These are phyloP conservation scores for Chrysolina oricalcia DNA, from an alignment of 2,888 invertebrate species.

Conservation along the genomic window DNA sequence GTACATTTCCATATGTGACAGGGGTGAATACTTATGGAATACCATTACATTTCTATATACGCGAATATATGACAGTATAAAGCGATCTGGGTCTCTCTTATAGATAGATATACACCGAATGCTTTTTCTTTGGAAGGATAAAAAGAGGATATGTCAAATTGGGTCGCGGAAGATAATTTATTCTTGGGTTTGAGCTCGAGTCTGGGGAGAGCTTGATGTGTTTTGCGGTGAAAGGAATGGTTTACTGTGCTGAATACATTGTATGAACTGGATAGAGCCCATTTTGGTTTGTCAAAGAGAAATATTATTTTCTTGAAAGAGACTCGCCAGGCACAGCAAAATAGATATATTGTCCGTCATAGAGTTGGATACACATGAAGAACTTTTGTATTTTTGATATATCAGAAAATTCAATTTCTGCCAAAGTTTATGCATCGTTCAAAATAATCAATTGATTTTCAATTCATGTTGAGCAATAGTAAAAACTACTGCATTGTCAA, in stretches of 20 bases:
- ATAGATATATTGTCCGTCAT: background rate
- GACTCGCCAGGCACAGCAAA: background rate
- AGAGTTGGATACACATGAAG: too few relatives aligned
- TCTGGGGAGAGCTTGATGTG: background rate
- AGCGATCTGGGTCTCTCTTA: slow-evolving; percentile 20
- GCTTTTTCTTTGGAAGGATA: slow-evolving; percentile 24
- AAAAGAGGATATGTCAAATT: slow-evolving; percentile 26
- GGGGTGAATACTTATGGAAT: slow-evolving; percentile 62
- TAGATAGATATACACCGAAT: slow-evolving; percentile 5
- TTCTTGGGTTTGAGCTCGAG: background rate
- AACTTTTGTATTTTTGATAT: too few relatives aligned
- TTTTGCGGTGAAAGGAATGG: background rate
- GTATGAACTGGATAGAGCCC: background rate
- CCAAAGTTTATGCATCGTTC: too few relatives aligned
- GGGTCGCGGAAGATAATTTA: slow-evolving; percentile 20
- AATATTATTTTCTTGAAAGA: background rate
- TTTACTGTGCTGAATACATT: background rate
- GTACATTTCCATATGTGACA: slow-evolving; percentile 62
- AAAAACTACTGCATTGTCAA: too few relatives aligned
- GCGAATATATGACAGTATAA: slow-evolving; percentile 32
- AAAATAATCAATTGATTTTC: too few relatives aligned
- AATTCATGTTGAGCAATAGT: too few relatives aligned
- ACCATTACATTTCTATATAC: slow-evolving; percentile 57
- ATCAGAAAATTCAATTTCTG: too few relatives aligned
- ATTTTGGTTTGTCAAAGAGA: background rate